Conservation (phyloP, 2,797 vertebrate species). For the Chelonia mydas region DNA sequence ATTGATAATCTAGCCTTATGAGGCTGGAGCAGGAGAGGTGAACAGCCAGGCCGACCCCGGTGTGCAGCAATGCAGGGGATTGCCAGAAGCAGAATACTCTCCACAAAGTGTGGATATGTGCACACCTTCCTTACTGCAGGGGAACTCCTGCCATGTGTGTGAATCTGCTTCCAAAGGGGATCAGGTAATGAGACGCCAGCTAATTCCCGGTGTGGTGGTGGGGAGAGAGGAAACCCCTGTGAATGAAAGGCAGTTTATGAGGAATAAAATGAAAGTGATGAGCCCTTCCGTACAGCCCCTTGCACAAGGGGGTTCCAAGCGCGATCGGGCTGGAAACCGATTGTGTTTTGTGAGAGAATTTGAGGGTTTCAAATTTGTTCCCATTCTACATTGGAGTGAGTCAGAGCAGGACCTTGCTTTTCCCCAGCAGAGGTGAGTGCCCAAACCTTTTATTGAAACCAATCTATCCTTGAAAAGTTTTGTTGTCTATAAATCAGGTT, state of each 20-base stretch:
- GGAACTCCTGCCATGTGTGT: background rate
- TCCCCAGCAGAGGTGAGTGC: background rate
- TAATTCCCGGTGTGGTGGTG: background rate
- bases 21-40: background rate
- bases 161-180: background rate
- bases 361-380: background rate
- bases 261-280: background rate
- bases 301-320: background rate
- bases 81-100: too few species aligned
- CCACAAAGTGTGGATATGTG: background rate
- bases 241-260: background rate
- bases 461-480: background rate
- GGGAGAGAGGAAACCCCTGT: background rate
- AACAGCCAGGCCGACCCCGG: background rate
- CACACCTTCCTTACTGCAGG: background rate
- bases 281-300: background rate
- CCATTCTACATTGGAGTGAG: background rate
- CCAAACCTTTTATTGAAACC: background rate
- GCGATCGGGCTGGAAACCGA: fast-evolving
- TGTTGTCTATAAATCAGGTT: background rate
- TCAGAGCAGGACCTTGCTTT: background rate
- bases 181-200: background rate
- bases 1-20: background rate
- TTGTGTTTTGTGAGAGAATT: background rate
- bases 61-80: too few species aligned